Evolutionary conservation across 2,888 invertebrate genomes (phyloP).

Genomic region (Hoplodrina blanda): DNA sequence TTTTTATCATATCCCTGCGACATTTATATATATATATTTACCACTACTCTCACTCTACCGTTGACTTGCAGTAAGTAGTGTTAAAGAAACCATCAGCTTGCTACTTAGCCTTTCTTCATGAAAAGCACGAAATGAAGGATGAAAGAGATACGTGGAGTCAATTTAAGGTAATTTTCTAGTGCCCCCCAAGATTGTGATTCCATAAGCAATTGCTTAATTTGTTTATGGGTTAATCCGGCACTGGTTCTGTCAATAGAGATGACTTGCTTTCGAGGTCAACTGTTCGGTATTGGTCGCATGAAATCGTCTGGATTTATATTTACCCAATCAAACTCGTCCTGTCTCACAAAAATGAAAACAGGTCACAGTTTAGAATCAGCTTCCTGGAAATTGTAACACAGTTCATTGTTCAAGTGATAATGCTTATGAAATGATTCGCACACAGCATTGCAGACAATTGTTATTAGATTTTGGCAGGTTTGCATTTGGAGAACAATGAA

Average conservation of each 20-base stretch:
- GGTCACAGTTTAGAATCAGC: constrained; percentile 50
- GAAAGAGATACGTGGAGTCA: no score
- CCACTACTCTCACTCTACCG: no score
- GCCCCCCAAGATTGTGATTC: no score
- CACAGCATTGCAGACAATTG: constrained; percentile 56
- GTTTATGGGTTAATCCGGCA: no score
- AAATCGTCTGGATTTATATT: constrained; percentile 35
- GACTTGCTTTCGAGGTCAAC: constrained; percentile 24
- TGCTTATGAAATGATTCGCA: constrained; percentile 65
- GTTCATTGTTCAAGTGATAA: constrained; percentile 66
- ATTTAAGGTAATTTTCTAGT: no score
- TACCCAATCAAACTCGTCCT: constrained; percentile 47
- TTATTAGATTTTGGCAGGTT: constrained; percentile 58
- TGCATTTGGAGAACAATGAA: constrained; percentile 69
- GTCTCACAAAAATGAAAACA: constrained; percentile 51
- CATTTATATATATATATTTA: no score
- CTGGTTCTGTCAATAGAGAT: constrained; percentile 16
- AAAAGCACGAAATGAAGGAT: no score
- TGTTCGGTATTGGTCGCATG: constrained; percentile 33
- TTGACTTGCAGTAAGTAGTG: no score
- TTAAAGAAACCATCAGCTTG: no score
- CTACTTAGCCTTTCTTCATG: no score
- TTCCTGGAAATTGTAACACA: constrained; percentile 72
- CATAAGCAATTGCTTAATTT: no score
- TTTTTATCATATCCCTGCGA: no score